Base-by-base conservation (phyloP, 37 sponge, comb jelly and placozoan species). In the Cliona cf. orientalis region DNA sequence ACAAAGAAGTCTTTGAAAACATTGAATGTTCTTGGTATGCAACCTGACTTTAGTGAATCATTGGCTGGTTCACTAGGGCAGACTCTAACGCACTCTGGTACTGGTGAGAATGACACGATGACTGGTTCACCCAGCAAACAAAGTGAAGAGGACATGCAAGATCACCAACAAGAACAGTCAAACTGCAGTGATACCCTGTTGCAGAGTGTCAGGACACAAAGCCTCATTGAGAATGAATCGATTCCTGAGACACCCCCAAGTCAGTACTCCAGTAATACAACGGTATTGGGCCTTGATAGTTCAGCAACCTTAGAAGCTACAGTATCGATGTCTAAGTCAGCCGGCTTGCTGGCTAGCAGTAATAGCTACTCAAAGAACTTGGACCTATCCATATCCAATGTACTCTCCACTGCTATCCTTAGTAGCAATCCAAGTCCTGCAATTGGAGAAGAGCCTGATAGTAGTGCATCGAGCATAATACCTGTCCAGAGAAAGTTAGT, bases 21-120 rank as follows among this genome's bases (percentile, higher is more conserved):
- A 42, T 32, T 91, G 35, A 91, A 91, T 46, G 56, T 91, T 2
- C 84, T 91, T 23, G 91, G 91, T 4, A 62, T 76, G 68, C 91
- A 91, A 35, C 78, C 81, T 9, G 82, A 63, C 56, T 91, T 91
- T 67, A 61, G 69, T 31, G 78, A 74, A 11, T 42, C 80, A 26
- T n/a, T 1, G n/a, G 19, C 28, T 61, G 22, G 14, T 29, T 17
- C 22, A 12, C 35, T 12, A 31, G 28, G 19, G 17, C 32, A 9
- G 6, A n/a, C 11, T 11, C 23, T 69, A 7, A 36, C 38, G 7
- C 28, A 45, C 56, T 72, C 26, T 46, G 32, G n/a, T 14, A 49
- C 53, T 14, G 53, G 53, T 49, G 53, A 49, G 53, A 49, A 49
- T 49, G 14, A 49, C 53, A 49, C 53, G 14, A 49, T 49, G 53